Percentiles rank a stretch among this genome's conserved stretches.
These are phyloP conservation scores for Lateolabrax maculatus DNA, from an alignment of 2,797 vertebrate genomes.

Conservation along the genomic window DNA sequence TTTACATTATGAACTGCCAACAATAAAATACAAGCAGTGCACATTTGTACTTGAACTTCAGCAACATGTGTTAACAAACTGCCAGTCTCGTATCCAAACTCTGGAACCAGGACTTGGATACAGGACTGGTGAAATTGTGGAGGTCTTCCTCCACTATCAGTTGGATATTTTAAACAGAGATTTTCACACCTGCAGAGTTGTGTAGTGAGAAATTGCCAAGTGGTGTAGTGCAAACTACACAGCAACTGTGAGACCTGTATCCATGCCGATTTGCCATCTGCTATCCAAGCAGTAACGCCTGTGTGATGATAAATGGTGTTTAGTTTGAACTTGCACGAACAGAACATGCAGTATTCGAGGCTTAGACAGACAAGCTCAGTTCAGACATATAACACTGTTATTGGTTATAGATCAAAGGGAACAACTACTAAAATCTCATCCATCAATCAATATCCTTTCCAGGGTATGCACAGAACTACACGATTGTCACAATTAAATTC, in stretches of 20 bases:
- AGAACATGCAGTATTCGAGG: slow-evolving; percentile 9
- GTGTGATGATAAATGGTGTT: slow-evolving; percentile 43
- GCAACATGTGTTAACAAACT: slow-evolving; percentile 32
- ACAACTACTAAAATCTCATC: background rate
- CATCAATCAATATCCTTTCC: background rate
- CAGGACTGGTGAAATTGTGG: slow-evolving; percentile 6
- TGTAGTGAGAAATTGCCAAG: slow-evolving; percentile 57
- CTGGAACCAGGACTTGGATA: slow-evolving; percentile 16
- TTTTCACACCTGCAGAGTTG: slow-evolving; percentile 53
- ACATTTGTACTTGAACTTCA: slow-evolving; percentile 36
- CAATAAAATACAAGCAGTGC: slow-evolving; percentile 20
- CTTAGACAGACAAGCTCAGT: background rate
- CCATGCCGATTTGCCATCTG: slow-evolving; percentile 70
- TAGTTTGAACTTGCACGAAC: slow-evolving; percentile 41
- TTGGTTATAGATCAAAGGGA: slow-evolving; percentile 7
- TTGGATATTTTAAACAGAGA: slow-evolving; percentile 53
- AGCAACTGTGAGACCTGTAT: slow-evolving; percentile 56
- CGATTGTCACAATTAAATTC: background rate
- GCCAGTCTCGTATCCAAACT: background rate
- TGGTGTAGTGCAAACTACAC: slow-evolving; percentile 46
- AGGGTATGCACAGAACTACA: background rate
- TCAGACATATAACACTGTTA: slow-evolving; percentile 3
- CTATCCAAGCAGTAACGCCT: slow-evolving; percentile 43
- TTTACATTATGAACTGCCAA: slow-evolving; percentile 23
- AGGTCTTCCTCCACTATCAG: slow-evolving; percentile 30